Evolutionary conservation across 2,888 invertebrate genomes (phyloP), one percentile per base, ranked within the genome.

Genomic region (Neoitamus cyanurus): DNA sequence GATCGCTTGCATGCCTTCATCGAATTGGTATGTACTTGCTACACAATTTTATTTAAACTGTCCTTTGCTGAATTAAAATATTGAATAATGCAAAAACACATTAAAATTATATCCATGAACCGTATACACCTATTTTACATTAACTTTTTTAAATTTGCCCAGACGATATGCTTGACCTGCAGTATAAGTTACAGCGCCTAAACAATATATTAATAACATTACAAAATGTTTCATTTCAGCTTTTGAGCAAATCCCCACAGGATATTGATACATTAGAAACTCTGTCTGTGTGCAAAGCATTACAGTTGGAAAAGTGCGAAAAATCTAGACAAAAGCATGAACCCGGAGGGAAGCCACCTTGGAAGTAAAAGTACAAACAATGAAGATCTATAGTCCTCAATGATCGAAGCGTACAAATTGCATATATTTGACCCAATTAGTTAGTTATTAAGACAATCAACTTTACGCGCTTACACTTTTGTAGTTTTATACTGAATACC

Each of bases 171-270:
- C n/a, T n/a, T n/a, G n/a, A n/a, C n/a, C n/a, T n/a, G n/a, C n/a
- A n/a, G n/a, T n/a, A n/a, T n/a, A n/a, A n/a, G n/a, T n/a, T n/a
- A n/a, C n/a, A n/a, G n/a, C n/a, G n/a, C n/a, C n/a, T n/a, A n/a
- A n/a, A n/a, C n/a, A n/a, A n/a, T n/a, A n/a, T n/a, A n/a, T n/a
- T n/a, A n/a, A n/a, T n/a, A n/a, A n/a, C n/a, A 42, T 1, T 42
- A 42, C 3, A 5, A 42, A 42, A n/a, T 42, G 0, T 42, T 37
- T 42, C 13, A 42, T 86, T 87, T 0, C 89, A 93, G 93, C 88
- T 94, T 11, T 89, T 94, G 15, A 92, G 92, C 20, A 93, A 93
- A 88, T 92, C 93, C 0, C 92, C 93, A 1, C 88, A 89, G 84
- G 91, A 91, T 85, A 88, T 90, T 58, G 91, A 91, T 85, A 89